phyloP scores from a whole-genome alignment of 2,113 vertebrate genomes.

The Nanger granti region DNA sequence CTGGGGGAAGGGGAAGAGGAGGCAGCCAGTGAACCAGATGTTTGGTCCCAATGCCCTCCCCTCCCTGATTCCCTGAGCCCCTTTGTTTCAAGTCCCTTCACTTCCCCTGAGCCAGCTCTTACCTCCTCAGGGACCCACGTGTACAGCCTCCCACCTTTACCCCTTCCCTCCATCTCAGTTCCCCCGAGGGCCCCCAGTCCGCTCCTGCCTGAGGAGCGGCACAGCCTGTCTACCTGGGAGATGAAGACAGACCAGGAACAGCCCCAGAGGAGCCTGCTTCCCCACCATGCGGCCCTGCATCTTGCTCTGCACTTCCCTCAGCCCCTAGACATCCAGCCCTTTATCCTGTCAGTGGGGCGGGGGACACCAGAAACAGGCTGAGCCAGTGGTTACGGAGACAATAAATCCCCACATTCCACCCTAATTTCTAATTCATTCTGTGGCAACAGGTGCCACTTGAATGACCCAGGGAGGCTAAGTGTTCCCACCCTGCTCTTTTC shows the following conservation, averaged over 20 bases:
- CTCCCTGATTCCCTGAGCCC: neutral
- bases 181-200: neutral
- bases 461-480: constrained; percentile 30
- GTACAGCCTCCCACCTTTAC: neutral
- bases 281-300: neutral
- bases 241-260: constrained; percentile 50
- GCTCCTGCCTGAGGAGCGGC: neutral
- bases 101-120: neutral
- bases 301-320: neutral
- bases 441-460: constrained; percentile 52
- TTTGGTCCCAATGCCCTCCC: neutral
- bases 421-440: constrained; percentile 42
- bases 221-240: constrained; percentile 43
- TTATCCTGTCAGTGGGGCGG: constrained; percentile 50
- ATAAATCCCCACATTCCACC: constrained; percentile 15
- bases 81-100: neutral
- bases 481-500: neutral
- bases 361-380: constrained; percentile 19
- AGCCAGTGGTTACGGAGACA: constrained; percentile 11
- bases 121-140: too few relatives aligned
- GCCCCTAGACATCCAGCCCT: neutral
- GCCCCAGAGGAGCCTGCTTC: neutral
- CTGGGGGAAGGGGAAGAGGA: neutral
- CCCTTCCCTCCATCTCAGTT: neutral
- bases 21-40: neutral